Evolutionary conservation across 2,888 invertebrate genomes (phyloP), one percentile per base, ranked within the genome.

Genomic region (Geophilus truncorum): DNA sequence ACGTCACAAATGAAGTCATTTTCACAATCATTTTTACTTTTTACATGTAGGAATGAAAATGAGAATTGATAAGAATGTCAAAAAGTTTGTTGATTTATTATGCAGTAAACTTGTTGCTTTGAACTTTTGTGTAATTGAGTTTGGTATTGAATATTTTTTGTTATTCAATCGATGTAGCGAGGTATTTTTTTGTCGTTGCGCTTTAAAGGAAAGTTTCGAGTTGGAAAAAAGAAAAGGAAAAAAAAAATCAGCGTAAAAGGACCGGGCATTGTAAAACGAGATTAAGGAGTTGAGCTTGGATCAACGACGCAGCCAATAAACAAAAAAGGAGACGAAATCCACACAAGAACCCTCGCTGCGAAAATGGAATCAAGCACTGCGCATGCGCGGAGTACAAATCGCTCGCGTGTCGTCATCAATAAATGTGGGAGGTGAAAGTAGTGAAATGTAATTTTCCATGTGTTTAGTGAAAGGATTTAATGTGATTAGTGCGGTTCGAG

Each of bases 261-360:
- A 70, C 10, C 28, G 25, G 70, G 70, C 9, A 25, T 28, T 10
- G 70, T 70, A 70, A 70, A 70, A 70, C 70, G 28, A 70, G 70
- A 70, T 70, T 70, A 70, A 70, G 70, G 70, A 70, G 23, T 70
- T 70, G 70, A 70, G 70, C 70, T 70, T 70, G 70, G 70, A 70
- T 70, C 70, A 70, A 70, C 70, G 70, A 28, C 70, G 70, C 28
- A 25, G 28, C 70, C 70, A 70, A 70, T 70, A 70, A 70, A 70
- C 70, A 70, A 70, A 70, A 70, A 70, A 70, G n/a, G 18, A 51
- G 18, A 25, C 12, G n/a, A 70, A 70, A 70, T 70, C 70, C 70
- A 70, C 25, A 15, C 21, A n/a, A 23, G 57, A 57, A 62, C 62
- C 25, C 25, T 70, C 70, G 28, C 70, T 28, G 70, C 12, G 70